These are phyloP conservation scores for Heliconius eleuchia DNA, from an alignment of 1,140 invertebrate genomes.

Conservation along the genomic window DNA sequence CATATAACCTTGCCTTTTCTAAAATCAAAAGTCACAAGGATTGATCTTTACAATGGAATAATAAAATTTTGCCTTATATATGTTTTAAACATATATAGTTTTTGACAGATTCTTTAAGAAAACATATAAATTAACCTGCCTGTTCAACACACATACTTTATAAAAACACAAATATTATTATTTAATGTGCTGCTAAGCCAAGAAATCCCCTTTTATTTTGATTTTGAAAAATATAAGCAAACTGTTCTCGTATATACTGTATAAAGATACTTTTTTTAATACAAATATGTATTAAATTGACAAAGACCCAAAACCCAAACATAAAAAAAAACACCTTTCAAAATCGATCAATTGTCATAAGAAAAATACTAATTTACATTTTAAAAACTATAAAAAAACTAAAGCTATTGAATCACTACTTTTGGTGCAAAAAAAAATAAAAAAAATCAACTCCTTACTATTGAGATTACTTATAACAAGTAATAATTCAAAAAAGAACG, in stretches of 20 bases:
- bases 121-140: not conserved
- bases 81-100: not conserved
- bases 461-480: constrained; percentile 15
- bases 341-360: not conserved
- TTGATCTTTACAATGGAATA: too few species aligned
- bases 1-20: not conserved
- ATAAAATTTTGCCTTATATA: too few species aligned
- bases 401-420: constrained; percentile 5
- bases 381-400: not conserved
- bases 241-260: too few species aligned
- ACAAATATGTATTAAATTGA: too few species aligned
- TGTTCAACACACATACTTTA: not conserved
- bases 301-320: not conserved
- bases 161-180: not conserved
- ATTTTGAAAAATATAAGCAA: too few species aligned
- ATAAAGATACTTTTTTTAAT: too few species aligned
- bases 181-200: too few species aligned
- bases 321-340: not conserved
- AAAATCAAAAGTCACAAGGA: not conserved
- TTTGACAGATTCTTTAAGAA: not conserved
- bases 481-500: not conserved
- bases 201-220: too few species aligned
- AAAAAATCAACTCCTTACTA: not conserved
- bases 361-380: constrained; percentile 4
- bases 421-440: constrained; percentile 2